These are phyloP conservation scores for Xyrichtys novacula DNA, from an alignment of 2,797 vertebrate species.

Conservation along the genomic window DNA sequence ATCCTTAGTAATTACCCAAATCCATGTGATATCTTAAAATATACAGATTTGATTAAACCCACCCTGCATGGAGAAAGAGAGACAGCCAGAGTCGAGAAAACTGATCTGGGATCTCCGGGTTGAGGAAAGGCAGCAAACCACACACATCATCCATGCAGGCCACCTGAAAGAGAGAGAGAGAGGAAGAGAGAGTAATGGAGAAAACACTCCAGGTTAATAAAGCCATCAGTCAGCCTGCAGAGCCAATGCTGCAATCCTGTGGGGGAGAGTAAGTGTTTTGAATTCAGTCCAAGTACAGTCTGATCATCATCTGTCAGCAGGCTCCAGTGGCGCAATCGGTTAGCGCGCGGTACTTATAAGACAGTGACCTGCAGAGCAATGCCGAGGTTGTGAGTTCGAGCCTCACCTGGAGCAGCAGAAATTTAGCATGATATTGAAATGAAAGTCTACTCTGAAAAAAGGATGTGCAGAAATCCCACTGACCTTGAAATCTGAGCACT, in stretches of 20 bases:
- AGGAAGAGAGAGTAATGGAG: not conserved
- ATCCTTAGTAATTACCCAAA: not conserved
- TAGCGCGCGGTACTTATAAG: constrained; percentile 55
- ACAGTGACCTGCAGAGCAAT: constrained; percentile 49
- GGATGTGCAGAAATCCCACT: too few species aligned
- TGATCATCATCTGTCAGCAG: accelerated
- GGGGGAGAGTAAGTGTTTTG: not conserved
- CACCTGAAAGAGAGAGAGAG: constrained; percentile 82
- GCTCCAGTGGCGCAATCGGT: constrained; percentile 52
- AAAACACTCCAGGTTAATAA: not conserved
- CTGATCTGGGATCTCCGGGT: constrained; percentile 97
- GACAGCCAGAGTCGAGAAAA: constrained; percentile 98
- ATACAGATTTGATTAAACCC: constrained; percentile 8
- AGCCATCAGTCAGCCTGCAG: not conserved
- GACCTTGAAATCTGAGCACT: too few species aligned
- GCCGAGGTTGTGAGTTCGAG: constrained; percentile 65
- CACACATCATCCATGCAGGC: constrained; percentile 99
- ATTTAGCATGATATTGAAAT: too few species aligned
- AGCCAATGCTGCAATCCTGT: constrained; percentile 31
- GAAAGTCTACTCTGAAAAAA: too few species aligned
- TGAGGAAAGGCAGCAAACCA: constrained; percentile 96
- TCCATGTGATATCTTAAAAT: not conserved
- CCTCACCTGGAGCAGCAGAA: constrained; percentile 48
- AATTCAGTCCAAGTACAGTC: not conserved
- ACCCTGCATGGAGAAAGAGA: constrained; percentile 97